Evolutionary conservation across 1,140 invertebrate species (phyloP), one percentile per base, ranked within the genome.

Genomic region (Nephila pilipes): DNA sequence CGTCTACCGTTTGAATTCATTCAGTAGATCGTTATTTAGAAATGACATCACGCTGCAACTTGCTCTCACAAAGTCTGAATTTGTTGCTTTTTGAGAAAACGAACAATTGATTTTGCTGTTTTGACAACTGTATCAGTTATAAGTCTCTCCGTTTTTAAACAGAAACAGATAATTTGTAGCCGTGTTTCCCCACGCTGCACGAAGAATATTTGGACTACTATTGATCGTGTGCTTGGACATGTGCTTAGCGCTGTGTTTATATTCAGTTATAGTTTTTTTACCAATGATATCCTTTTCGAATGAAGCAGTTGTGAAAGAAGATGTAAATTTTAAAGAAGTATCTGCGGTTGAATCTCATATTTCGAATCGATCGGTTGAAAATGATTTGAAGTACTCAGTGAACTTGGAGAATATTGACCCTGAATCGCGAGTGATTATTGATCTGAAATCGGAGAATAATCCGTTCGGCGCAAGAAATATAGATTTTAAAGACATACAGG

Each of bases 201-300:
- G 69, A 79, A 36, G 65, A 87, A 79, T n/a, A 87, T 54, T 25
- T 16, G 10, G 18, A 12, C 36, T 25, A 8, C 58, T 93, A 87
- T 93, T 46, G 90, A 92, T 92, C 60, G 54, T 32, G n/a, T 14
- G 36, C 20, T 92, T 55, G 65, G 90, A 85, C 81, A 92, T 92
- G 90, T 92, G 90, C 90, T 60, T 87, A 16, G 63, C 81, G 57
- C 25, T 91, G 80, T 83, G 55, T 63, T 79, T 60, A n/a, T 32
- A 88, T 55, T 65, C 80, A 25, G 10, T 81, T 60, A 5, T 25
- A 16, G 25, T n/a, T 87, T 36, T 60, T 29, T 29, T 58, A 22
- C 46, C 85, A 12, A 22, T 87, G 6, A 54, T 87, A 16, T 87
- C 46, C 5, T 60, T 58, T 36, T 60, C 85, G 2, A 29, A 22